Conservation (phyloP, 2,888 invertebrate genomes). For the Agriopis aurantiaria region DNA sequence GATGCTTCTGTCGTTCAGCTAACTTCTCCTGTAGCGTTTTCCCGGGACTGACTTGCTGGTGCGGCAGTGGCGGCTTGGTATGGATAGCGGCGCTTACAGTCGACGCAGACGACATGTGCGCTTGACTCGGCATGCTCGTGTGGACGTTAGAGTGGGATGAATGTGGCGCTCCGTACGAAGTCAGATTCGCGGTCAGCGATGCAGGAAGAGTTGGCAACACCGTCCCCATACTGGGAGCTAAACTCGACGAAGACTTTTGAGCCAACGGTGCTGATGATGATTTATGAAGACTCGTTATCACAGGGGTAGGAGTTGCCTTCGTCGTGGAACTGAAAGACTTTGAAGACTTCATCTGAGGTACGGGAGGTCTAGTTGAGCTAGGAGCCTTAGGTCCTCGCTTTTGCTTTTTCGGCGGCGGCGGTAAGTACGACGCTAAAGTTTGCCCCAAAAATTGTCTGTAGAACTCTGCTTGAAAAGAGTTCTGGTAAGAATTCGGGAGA, state of each 20-base stretch:
- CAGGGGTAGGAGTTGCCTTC: conserved; percentile 59
- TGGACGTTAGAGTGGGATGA: conserved; percentile 50
- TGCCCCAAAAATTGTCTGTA: conserved; percentile 75
- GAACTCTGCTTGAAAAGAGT: conserved; percentile 78
- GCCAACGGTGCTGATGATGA: conserved; percentile 54
- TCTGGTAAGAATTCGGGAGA: conserved; percentile 66
- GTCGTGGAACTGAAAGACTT: conserved; percentile 57
- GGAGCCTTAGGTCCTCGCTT: conserved; percentile 72
- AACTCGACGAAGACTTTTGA: conserved; percentile 62
- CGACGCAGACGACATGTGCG: conserved; percentile 69
- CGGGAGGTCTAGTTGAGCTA: conserved; percentile 39
- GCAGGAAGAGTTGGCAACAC: conserved; percentile 72
- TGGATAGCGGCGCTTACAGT: conserved; percentile 65
- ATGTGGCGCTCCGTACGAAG: conserved; percentile 54
- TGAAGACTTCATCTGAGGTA: conserved; percentile 51
- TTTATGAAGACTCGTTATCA: conserved; percentile 49
- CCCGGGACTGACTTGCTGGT: conserved; percentile 83
- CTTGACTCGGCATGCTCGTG: conserved; percentile 61
- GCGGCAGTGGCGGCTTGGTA: conserved; percentile 72
- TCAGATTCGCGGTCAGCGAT: conserved; percentile 70
- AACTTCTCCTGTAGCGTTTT: conserved; percentile 90
- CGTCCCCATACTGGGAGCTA: conserved; percentile 76
- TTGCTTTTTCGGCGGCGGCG: conserved; percentile 70
- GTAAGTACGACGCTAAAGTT: conserved; percentile 66
- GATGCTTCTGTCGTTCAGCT: conserved; percentile 88